Base-by-base conservation (phyloP, 2,113 vertebrate genomes). In the Phaethornis superciliosus region DNA sequence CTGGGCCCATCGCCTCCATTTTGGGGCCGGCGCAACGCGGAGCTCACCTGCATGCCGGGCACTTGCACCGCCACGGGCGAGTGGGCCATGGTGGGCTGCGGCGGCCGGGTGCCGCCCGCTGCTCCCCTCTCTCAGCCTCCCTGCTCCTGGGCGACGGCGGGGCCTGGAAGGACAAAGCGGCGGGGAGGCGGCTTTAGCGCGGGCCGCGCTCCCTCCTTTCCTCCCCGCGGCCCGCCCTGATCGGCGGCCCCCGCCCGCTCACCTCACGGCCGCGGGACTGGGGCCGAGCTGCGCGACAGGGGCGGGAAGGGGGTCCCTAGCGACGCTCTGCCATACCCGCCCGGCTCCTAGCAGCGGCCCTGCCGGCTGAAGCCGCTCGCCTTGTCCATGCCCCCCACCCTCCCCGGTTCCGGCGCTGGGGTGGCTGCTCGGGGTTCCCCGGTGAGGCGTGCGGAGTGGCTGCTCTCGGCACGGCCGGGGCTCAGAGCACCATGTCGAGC, bases 21-120 rank as follows among this genome's bases (percentile, higher is more conserved):
- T 95, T 93, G 60, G 65, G 58, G 28, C 56, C n/a, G 58, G 63
- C 84, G 58, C 46, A 33, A 90, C 64, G 93, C 79, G 95, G 85
- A 85, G 90, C 98, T 98, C 97, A 98, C 98, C 98, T 98, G 98
- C 98, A 98, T 98, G 96, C 98, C 98, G 70, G 98, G 98, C 96
- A 98, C 98, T 97, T 98, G 98, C 88, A 98, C 98, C 27, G 97
- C 97, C 78, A 98, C 98, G 72, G 98, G 98, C 81, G 98, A 98
- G 91, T 98, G 98, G 96, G 98, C 98, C 98, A 98, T 98, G 96
- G 89, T 95, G 89, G 93, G 91, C 94, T 94, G 80, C 65, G 62
- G 94, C 75, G 67, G 90, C 78, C 52, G 67, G 79, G 77, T 65
- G 65, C 88, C 78, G 64, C 85, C 76, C 59, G 92, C 79, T 94